These are phyloP conservation scores for Yponomeuta cagnagella DNA, from an alignment of 2,888 invertebrate species.

Conservation along the genomic window DNA sequence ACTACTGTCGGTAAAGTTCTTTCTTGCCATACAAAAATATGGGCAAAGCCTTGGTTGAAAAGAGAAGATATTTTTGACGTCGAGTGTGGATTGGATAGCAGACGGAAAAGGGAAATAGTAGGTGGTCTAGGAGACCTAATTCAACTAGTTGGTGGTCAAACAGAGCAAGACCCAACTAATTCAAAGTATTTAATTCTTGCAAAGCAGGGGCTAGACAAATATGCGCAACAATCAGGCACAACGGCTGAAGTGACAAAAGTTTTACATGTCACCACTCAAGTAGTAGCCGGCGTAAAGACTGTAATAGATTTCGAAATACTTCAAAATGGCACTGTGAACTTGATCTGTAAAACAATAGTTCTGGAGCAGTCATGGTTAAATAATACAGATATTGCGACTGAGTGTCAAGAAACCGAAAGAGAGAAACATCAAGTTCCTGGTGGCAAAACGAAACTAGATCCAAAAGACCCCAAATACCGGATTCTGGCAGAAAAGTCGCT, in stretches of 20 bases:
- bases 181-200: conserved; percentile 31
- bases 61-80: too few species aligned
- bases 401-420: conserved; percentile 35
- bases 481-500: conserved; percentile 28
- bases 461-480: conserved; percentile 25
- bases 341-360: not conserved
- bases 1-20: not conserved
- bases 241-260: conserved; percentile 31
- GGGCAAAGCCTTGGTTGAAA: too few species aligned
- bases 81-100: not conserved
- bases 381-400: conserved; percentile 23
- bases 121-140: not conserved
- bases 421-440: conserved; percentile 24
- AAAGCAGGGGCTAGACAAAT: conserved; percentile 31
- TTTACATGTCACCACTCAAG: conserved; percentile 47
- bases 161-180: conserved; percentile 25
- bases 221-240: conserved; percentile 27
- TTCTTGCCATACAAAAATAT: conserved; percentile 23
- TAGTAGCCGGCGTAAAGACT: conserved; percentile 58
- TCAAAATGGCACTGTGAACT: conserved; percentile 22
- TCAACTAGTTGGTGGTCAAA: conserved; percentile 22
- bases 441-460: conserved; percentile 34
- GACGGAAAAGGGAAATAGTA: not conserved
- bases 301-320: conserved; percentile 33
- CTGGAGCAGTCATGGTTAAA: not conserved